Base-by-base conservation (phyloP, 2,888 invertebrate genomes). In the Leucophenga maculata region DNA sequence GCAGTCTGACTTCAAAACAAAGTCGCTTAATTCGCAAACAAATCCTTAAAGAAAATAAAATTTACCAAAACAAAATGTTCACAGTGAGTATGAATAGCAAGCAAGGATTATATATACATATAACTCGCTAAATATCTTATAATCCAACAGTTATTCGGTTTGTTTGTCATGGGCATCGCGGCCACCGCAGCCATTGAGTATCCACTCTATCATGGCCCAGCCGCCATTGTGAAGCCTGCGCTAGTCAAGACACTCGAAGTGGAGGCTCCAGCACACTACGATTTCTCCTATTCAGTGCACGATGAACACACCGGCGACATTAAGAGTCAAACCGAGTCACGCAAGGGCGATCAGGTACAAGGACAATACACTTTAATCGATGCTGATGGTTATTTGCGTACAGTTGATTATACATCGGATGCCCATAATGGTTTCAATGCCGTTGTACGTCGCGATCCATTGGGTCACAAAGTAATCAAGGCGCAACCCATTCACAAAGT, bases 391-490 rank as follows among this genome's bases (percentile, higher is more conserved):
- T 89, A 87, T 73, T 88, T 89, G 74, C 88, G 91, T 71, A 90
- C 88, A 59, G 91, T 91, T 52, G 90, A 91, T 74, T 91, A 91
- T 81, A 89, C 89, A 60, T 90, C 91, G 57, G 91, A 91, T 83
- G 87, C 89, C 31, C 89, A 89, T 76, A 90, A 89, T 72, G 91
- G 91, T 65, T 91, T 91, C 87, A 91, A 91, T 79, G 91, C 91
- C 31, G 88, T 91, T 46, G 91, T 91, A 4, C 89, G 89, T 73
- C 90, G 89, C 71, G 90, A 90, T 76, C 90, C 90, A 0, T 84
- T 88, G 22, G 88, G 86, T 3, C 88, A 88, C 0, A 87, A 88
- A 76, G 84, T 88, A 11, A 72, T 85, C 4, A 86, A 87, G 72
- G 88, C 89, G 67, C 86, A 88, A 14, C 87, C 88, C 11, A 73